phyloP scores from a whole-genome alignment of 1,140 invertebrate genomes.

The Yoshiicerus persimilis region DNA sequence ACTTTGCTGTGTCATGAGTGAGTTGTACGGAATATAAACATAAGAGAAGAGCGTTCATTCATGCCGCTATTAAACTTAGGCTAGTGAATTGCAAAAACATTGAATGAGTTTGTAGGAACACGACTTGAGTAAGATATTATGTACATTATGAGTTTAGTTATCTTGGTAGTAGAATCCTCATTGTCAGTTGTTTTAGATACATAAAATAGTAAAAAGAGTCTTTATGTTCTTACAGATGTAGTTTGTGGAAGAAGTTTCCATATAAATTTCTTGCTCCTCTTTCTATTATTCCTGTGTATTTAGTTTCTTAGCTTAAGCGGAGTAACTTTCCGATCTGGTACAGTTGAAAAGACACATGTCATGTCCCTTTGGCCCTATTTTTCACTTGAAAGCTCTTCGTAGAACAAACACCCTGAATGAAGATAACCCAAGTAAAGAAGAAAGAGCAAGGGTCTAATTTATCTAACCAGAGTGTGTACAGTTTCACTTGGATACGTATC shows the following conservation, averaged over 20 bases:
- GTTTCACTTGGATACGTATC: too few relatives aligned
- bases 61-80: neutral
- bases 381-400: slow-evolving; percentile 7
- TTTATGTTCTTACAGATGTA: neutral
- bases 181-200: neutral
- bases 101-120: neutral
- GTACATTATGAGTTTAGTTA: neutral
- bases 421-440: neutral
- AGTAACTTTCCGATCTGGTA: neutral
- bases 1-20: too few relatives aligned
- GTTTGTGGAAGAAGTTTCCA: neutral
- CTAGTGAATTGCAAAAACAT: neutral
- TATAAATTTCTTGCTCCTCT: neutral
- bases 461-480: neutral
- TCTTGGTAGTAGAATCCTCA: neutral
- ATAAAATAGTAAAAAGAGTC: neutral
- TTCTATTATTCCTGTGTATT: neutral
- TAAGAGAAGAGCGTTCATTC: neutral
- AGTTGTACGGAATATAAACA: too few relatives aligned
- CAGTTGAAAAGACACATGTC: slow-evolving; percentile 14
- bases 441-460: neutral
- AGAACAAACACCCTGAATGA: neutral
- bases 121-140: neutral
- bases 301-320: neutral
- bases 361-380: slow-evolving; percentile 24